Conservation (phyloP, 2,888 invertebrate species). For the Andrena hattorfiana region DNA sequence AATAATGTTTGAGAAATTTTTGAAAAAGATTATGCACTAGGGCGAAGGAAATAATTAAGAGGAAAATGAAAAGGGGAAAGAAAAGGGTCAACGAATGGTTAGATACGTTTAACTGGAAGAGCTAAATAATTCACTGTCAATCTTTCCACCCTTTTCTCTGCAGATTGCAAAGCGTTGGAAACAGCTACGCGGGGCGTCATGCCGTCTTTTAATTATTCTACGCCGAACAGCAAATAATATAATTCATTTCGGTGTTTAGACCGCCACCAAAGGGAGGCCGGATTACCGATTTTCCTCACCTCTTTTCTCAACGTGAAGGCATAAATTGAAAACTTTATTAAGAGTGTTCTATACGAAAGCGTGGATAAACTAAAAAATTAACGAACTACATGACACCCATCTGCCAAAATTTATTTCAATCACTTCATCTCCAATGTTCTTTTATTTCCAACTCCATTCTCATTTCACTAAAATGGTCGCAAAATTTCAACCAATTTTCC, state of each 20-base stretch:
- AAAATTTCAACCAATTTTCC: too few relatives aligned
- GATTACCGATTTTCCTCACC: slow-evolving; percentile 48
- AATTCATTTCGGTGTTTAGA: slow-evolving; percentile 81
- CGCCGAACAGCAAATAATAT: slow-evolving; percentile 80
- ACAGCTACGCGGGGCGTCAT: slow-evolving; percentile 56
- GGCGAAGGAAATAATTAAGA: background rate
- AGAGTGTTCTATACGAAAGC: background rate
- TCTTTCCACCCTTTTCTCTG: slow-evolving; percentile 80
- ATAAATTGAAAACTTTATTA: background rate
- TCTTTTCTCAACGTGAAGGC: background rate
- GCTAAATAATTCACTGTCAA: slow-evolving; percentile 84
- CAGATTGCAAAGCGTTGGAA: slow-evolving; percentile 54
- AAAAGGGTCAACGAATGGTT: slow-evolving; percentile 32
- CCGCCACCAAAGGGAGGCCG: slow-evolving; percentile 68
- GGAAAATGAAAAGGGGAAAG: slow-evolving; percentile 26
- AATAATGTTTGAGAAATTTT: too few relatives aligned
- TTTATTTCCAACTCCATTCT: too few relatives aligned
- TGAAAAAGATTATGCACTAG: background rate
- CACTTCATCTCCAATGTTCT: too few relatives aligned
- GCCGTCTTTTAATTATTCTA: slow-evolving; percentile 81
- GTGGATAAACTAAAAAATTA: background rate
- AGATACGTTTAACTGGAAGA: slow-evolving; percentile 79
- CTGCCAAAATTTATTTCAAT: too few relatives aligned
- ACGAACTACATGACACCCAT: too few relatives aligned
- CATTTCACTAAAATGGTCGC: too few relatives aligned